A percentile compares a stretch with the other conserved stretches of the same genome.
These are phyloP conservation scores for Syndactyla subalaris DNA, from an alignment of 2,797 vertebrate species.

Conservation along the genomic window DNA sequence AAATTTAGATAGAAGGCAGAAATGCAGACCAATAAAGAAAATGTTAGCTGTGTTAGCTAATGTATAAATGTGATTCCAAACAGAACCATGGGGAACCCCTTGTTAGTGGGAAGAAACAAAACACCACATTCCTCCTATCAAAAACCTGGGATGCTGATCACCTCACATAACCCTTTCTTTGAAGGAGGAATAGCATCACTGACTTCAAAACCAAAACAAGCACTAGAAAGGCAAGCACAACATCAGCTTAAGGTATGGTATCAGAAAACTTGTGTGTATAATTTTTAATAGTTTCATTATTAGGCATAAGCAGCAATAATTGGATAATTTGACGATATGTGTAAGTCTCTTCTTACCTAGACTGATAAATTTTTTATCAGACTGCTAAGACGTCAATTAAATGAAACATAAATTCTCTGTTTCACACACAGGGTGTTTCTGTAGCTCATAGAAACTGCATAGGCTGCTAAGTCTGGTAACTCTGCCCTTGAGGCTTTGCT, in stretches of 20 bases:
- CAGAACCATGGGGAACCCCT: fast-evolving
- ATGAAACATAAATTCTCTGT: not conserved
- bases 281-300: not conserved
- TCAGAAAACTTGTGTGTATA: not conserved
- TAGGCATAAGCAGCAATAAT: not conserved
- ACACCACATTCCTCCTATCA: not conserved
- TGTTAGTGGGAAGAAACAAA: not conserved
- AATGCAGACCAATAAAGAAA: not conserved
- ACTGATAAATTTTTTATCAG: not conserved
- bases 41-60: not conserved
- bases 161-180: not conserved
- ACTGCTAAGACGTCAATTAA: not conserved
- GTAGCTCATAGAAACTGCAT: not conserved
- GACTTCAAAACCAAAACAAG: not conserved
- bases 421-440: not conserved
- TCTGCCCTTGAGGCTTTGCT: not conserved
- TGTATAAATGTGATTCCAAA: not conserved
- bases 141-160: not conserved
- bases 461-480: not conserved
- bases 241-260: not conserved
- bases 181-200: not conserved
- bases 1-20: not conserved
- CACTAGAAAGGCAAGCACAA: not conserved
- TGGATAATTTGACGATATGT: not conserved
- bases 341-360: not conserved